Conservation (phyloP, 2,797 vertebrate species). For the Gallinago nigripennis region DNA sequence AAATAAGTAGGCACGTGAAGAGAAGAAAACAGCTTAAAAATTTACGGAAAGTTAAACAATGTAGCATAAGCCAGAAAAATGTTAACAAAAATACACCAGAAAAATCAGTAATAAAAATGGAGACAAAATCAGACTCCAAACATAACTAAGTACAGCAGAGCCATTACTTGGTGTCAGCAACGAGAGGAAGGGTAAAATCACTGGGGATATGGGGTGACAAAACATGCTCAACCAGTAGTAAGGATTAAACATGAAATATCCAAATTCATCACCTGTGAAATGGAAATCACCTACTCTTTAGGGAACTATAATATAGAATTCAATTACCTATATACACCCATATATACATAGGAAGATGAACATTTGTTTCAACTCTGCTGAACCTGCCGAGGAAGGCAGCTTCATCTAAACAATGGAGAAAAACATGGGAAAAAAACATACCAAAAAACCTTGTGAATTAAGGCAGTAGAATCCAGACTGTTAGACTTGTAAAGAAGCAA, state of each 20-base stretch:
- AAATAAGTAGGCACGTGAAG: neutral
- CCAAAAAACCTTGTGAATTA: neutral
- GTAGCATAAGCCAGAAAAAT: neutral
- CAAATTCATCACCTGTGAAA: neutral
- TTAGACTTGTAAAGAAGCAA: neutral
- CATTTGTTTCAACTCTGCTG: neutral
- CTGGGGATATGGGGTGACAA: neutral
- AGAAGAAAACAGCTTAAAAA: neutral
- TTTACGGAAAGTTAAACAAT: neutral
- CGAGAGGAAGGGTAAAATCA: neutral
- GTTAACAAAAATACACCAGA: neutral
- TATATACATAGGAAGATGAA: neutral
- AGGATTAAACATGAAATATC: neutral
- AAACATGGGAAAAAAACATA: neutral
- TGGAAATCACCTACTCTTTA: neutral
- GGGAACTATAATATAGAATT: neutral
- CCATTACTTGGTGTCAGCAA: neutral
- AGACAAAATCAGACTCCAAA: neutral
- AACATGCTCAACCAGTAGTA: neutral
- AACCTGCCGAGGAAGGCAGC: neutral
- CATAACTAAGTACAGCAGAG: neutral
- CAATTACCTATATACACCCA: neutral
- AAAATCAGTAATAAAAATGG: neutral
- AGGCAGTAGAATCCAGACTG: neutral
- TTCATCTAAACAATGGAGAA: neutral